Evolutionary conservation across 1,140 invertebrate species (phyloP).

Genomic region (Drepana arcuata): DNA sequence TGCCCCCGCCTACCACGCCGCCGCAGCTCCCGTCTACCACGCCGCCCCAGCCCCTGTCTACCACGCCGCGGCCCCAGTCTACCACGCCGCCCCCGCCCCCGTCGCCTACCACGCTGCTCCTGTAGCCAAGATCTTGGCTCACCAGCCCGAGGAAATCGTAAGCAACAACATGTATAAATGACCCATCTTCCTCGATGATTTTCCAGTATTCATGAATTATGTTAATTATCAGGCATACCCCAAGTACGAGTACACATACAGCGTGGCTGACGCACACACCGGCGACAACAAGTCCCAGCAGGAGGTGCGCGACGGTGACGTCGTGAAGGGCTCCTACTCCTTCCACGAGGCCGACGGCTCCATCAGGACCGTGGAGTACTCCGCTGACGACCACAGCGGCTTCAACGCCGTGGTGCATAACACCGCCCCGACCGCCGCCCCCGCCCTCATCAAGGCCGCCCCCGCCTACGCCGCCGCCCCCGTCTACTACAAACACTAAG

Average conservation of each 20-base stretch:
- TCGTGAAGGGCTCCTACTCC: conserved; percentile 70
- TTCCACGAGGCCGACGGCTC: conserved; percentile 70
- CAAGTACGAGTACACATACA: conserved; percentile 65
- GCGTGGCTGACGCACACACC: conserved; percentile 10
- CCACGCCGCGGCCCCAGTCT: conserved; percentile 24
- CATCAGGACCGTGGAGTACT: conserved; percentile 68
- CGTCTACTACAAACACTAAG: conserved; percentile 24
- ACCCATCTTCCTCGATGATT: too few species aligned
- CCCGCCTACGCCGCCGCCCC: conserved; percentile 11
- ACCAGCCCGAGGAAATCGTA: conserved; percentile 9
- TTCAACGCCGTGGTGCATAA: conserved; percentile 72
- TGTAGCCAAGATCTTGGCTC: conserved; percentile 22
- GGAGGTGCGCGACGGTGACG: conserved; percentile 68
- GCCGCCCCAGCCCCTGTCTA: conserved; percentile 45
- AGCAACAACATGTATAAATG: too few species aligned
- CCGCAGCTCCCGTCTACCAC: conserved; percentile 52
- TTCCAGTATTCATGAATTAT: too few species aligned
- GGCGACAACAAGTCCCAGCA: conserved; percentile 58
- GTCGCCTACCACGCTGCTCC: conserved; percentile 65
- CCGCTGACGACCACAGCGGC: conserved; percentile 66
- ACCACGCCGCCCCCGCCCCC: conserved; percentile 20
- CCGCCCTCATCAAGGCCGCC: conserved; percentile 4
- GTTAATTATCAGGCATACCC: conserved; percentile 16
- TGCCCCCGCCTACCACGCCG: conserved; percentile 76
- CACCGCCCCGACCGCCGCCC: conserved; percentile 12